phyloP scores from a whole-genome alignment of 1,140 invertebrate species.

The Drosophila insularis region DNA sequence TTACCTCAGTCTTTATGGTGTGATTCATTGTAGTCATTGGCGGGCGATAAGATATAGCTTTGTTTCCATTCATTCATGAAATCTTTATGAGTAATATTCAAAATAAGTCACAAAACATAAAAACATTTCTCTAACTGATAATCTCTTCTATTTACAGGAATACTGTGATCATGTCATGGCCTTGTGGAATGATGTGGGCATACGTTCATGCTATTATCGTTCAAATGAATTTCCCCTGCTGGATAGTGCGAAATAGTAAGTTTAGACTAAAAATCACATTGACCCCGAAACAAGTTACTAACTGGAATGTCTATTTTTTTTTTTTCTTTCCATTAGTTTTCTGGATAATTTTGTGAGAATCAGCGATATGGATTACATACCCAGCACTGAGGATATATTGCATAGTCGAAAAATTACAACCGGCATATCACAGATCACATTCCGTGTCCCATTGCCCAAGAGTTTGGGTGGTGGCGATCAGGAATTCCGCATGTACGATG shows the following conservation, averaged over 20 bases:
- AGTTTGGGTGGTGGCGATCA: conserved; percentile 87
- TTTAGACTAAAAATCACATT: not conserved
- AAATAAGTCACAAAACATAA: not conserved
- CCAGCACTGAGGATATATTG: conserved; percentile 88
- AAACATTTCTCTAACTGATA: conserved; percentile 8
- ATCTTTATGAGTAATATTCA: conserved; percentile 5
- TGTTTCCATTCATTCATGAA: conserved; percentile 12
- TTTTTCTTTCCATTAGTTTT: conserved; percentile 84
- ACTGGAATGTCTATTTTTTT: conserved; percentile 6
- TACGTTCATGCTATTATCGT: conserved; percentile 87
- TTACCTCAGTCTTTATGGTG: not conserved
- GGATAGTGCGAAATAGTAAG: conserved; percentile 92
- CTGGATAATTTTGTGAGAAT: conserved; percentile 86
- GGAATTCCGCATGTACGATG: conserved; percentile 90
- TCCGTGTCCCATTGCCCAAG: conserved; percentile 87
- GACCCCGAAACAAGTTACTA: conserved; percentile 12
- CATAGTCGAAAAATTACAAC: conserved; percentile 88
- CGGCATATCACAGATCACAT: conserved; percentile 89
- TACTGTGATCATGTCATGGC: conserved; percentile 86
- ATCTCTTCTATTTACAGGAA: conserved; percentile 83
- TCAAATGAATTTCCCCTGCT: conserved; percentile 91
- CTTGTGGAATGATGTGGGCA: conserved; percentile 87
- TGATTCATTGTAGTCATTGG: conserved; percentile 39
- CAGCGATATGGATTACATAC: conserved; percentile 85
- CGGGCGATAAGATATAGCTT: conserved; percentile 56